phyloP scores from a whole-genome alignment of 2,113 vertebrate genomes.

The Hystrix cristata region DNA sequence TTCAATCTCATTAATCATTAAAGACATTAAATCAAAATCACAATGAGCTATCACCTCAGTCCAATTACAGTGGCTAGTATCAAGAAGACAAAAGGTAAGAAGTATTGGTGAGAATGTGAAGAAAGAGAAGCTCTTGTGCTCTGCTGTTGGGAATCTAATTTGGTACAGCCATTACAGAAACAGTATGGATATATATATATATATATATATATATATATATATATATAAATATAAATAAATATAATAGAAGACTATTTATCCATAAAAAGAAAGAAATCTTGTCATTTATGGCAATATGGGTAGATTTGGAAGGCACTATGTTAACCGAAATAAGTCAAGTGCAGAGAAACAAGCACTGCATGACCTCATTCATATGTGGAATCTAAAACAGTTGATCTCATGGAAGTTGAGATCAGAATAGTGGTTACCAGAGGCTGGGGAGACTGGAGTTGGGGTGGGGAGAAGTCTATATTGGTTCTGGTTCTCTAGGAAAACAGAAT shows the following conservation, averaged over 20 bases:
- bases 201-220: too few species aligned
- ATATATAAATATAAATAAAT: too few species aligned
- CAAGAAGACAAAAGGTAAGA: not conserved
- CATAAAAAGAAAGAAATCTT: not conserved
- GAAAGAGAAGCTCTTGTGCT: not conserved
- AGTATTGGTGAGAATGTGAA: not conserved
- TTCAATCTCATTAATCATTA: not conserved
- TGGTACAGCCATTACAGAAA: not conserved
- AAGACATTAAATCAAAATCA: not conserved
- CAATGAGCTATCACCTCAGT: not conserved
- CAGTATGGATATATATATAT: not conserved
- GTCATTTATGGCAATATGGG: not conserved
- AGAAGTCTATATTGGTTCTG: not conserved
- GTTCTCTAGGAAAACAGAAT: not conserved
- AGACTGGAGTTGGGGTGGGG: not conserved
- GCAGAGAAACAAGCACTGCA: not conserved
- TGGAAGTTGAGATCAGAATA: not conserved
- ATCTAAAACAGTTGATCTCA: not conserved
- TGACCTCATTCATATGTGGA: not conserved
- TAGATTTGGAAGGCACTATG: not conserved
- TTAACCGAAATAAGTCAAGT: not conserved
- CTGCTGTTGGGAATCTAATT: not conserved
- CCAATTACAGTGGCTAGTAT: not conserved
- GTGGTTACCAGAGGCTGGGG: not conserved
- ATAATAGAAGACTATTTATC: not conserved